Conservation (phyloP, 2,797 vertebrate species). For the Neomorphus geoffroyi region DNA sequence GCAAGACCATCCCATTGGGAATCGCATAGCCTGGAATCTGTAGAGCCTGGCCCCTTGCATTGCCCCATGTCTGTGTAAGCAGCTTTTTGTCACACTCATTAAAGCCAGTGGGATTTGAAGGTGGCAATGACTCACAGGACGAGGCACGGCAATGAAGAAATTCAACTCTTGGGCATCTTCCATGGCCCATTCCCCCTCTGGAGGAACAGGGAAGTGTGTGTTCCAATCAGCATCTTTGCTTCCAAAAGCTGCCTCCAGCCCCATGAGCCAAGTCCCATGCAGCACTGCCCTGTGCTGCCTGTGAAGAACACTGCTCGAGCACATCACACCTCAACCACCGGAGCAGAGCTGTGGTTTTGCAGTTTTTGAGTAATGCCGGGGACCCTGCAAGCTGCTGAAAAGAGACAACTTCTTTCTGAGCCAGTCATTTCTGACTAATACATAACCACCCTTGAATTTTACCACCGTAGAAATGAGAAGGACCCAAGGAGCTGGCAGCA, state of each 20-base stretch:
- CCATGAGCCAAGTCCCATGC: fast-evolving
- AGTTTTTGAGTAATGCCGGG: not conserved
- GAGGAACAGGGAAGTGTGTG: not conserved
- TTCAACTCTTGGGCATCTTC: not conserved
- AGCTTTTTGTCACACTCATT: not conserved
- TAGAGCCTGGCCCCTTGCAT: not conserved
- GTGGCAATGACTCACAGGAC: not conserved
- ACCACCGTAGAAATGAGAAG: not conserved
- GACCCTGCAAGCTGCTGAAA: not conserved
- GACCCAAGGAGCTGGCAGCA: fast-evolving
- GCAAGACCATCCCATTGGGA: not conserved
- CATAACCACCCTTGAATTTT: not conserved
- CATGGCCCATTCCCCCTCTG: not conserved
- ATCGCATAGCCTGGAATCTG: not conserved
- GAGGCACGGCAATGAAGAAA: not conserved
- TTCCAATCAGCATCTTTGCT: not conserved
- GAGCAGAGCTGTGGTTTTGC: not conserved
- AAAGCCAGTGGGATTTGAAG: not conserved
- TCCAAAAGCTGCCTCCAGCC: not conserved
- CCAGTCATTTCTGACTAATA: not conserved
- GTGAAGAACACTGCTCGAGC: fast-evolving
- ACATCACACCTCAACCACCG: not conserved
- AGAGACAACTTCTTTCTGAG: not conserved
- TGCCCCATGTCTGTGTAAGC: not conserved
- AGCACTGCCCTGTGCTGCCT: fast-evolving